Evolutionary conservation across 35 echinoderm and acorn worm species (phyloP), one percentile per base, ranked within the genome.

Genomic region (Ophioderma brevispina): DNA sequence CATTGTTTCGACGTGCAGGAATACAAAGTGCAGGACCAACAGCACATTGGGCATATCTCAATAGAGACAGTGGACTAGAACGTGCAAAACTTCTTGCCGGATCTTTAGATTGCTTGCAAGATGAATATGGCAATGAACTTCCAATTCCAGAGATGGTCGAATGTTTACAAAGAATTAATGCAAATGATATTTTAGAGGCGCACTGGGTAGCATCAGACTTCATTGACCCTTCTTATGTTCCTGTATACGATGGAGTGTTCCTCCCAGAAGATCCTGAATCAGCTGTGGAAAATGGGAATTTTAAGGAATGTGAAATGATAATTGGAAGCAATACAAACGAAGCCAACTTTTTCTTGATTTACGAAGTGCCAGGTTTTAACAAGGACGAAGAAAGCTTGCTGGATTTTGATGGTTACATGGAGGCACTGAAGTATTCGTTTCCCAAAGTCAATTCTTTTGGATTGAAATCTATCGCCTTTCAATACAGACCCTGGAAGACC

Each of bases 291-390:
- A 90, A 85, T 50, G 84, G 87, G 0, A 31, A 36, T 0, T 78
- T 89, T 82, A 99, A 95, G 78, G 33, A 76, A 21, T 87, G 84
- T 33, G 87, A 95, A 34, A 90, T 99, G 39, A 80, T 99, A 80
- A 42, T 94, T n/a, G 97, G 97, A 15, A 92, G 79, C 35, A 99
- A 99, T 77, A 80, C 49, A 31, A 95, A 99, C 76, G 97, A 99
- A 76, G 97, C 82, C 17, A 63, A 78, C 32, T 99, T 93, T 59
- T 99, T 95, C 64, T 84, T 99, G 79, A 55, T 95, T 1, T 99
- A 99, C 49, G 92, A 92, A n/a, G 78, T 93, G 83, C 35, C 76
- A 17, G 94, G 82, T 0, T 95, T 85, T 84, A 77, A 49, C 42
- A 92, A 84, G 37, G 91, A 91, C 70, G 35, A 35, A 18, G 82